phyloP scores from a whole-genome alignment of 2,797 vertebrate species.

The Poecilia gillii region DNA sequence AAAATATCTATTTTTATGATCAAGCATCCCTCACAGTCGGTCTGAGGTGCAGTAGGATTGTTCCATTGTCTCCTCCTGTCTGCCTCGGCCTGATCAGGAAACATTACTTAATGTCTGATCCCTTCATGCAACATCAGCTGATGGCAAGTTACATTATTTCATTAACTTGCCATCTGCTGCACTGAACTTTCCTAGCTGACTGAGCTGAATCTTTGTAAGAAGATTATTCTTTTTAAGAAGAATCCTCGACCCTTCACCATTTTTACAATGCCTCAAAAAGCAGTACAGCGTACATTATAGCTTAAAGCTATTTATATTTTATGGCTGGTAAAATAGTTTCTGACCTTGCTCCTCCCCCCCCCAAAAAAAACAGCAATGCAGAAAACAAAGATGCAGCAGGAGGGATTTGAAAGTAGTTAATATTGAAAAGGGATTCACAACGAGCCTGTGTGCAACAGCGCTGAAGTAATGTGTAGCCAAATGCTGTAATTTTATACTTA shows the following conservation, averaged over 20 bases:
- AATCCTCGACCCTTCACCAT: background rate
- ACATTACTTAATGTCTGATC: background rate
- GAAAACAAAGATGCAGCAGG: background rate
- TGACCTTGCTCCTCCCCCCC: background rate
- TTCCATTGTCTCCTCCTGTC: slow-evolving; percentile 38
- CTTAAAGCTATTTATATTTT: background rate
- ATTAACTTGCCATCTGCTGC: background rate
- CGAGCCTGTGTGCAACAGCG: background rate
- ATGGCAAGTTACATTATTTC: background rate
- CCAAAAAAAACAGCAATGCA: too few relatives aligned
- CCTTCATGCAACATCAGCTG: slow-evolving; percentile 4
- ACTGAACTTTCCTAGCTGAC: too few relatives aligned
- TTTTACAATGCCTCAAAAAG: background rate
- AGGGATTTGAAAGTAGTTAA: background rate
- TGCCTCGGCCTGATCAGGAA: background rate
- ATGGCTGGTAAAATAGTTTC: background rate
- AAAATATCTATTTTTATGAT: background rate
- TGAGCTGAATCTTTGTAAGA: too few relatives aligned
- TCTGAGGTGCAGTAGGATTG: slow-evolving; percentile 59
- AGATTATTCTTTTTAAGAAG: too few relatives aligned
- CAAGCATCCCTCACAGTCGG: background rate
- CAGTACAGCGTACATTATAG: background rate
- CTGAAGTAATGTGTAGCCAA: background rate
- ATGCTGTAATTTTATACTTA: background rate
- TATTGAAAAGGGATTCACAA: background rate